phyloP scores from a whole-genome alignment of 2,888 invertebrate species.

The Limnephilus rhombicus region DNA sequence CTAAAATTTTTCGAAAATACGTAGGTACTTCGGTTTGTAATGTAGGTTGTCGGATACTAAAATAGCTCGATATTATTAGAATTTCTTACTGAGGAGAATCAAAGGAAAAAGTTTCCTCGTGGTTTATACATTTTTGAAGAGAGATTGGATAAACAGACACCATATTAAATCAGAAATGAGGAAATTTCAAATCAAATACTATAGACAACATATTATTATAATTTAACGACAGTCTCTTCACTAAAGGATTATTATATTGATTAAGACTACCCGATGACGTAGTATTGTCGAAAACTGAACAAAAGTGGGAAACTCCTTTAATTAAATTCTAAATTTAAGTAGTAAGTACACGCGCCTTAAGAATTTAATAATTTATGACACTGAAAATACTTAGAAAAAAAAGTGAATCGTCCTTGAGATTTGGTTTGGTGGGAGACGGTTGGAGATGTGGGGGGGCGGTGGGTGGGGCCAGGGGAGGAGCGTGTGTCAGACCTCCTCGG shows the following conservation, averaged over 20 bases:
- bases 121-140: background rate
- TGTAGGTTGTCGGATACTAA: background rate
- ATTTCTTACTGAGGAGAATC: background rate
- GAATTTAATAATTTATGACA: background rate
- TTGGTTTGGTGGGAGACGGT: slow-evolving; percentile 2
- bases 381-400: slow-evolving; percentile 1
- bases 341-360: background rate
- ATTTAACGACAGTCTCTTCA: background rate
- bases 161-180: background rate
- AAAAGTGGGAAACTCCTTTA: background rate
- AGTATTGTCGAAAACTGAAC: background rate
- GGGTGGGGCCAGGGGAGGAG: slow-evolving; percentile 40
- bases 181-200: background rate
- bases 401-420: slow-evolving; percentile 15
- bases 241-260: background rate
- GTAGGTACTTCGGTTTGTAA: background rate
- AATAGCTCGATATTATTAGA: background rate
- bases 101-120: background rate
- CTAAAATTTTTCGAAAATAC: too few relatives aligned
- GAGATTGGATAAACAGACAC: background rate
- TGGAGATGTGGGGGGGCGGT: slow-evolving; percentile 6
- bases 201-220: background rate
- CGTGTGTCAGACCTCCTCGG: slow-evolving; percentile 66
- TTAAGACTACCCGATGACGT: background rate
- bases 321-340: background rate